Evolutionary conservation across 35 echinoderm and acorn worm genomes (phyloP).

Genomic region (Patiria miniata): DNA sequence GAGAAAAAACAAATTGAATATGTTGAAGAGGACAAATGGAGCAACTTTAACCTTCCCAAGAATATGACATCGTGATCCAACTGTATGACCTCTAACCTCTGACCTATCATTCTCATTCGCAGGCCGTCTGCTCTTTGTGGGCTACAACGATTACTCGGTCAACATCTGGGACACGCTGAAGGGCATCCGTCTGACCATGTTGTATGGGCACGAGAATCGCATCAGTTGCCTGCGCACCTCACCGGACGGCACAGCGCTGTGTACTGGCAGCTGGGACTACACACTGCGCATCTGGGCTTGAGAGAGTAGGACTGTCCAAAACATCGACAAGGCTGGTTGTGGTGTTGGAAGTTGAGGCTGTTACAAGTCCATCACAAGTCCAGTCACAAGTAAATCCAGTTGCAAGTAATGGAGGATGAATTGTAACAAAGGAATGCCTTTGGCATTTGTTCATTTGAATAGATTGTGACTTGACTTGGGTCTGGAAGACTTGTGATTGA

Average conservation of each 20-base stretch:
- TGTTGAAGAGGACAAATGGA: too few relatives aligned
- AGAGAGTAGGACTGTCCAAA: not conserved
- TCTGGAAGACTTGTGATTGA: too few relatives aligned
- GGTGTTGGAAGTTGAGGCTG: too few relatives aligned
- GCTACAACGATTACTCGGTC: conserved; percentile 96
- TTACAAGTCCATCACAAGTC: too few relatives aligned
- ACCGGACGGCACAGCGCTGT: conserved; percentile 94
- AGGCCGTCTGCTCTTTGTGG: conserved; percentile 93
- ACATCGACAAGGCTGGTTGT: not conserved
- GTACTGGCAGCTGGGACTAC: conserved; percentile 99
- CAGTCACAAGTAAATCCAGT: not conserved
- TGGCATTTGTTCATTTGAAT: not conserved
- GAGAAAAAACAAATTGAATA: too few relatives aligned
- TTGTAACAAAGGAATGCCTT: not conserved
- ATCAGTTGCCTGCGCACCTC: conserved; percentile 93
- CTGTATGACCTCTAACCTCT: too few relatives aligned
- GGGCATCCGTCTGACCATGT: conserved; percentile 82
- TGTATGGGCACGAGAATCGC: conserved; percentile 96
- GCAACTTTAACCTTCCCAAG: too few relatives aligned
- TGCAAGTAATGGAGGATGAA: not conserved
- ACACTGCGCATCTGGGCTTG: conserved; percentile 92
- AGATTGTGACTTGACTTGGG: not conserved
- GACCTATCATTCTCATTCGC: not conserved
- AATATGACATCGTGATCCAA: too few relatives aligned
- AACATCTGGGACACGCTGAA: conserved; percentile 99